Evolutionary conservation across 2,797 vertebrate genomes (phyloP).

Genomic region (Phoeniculus purpureus): DNA sequence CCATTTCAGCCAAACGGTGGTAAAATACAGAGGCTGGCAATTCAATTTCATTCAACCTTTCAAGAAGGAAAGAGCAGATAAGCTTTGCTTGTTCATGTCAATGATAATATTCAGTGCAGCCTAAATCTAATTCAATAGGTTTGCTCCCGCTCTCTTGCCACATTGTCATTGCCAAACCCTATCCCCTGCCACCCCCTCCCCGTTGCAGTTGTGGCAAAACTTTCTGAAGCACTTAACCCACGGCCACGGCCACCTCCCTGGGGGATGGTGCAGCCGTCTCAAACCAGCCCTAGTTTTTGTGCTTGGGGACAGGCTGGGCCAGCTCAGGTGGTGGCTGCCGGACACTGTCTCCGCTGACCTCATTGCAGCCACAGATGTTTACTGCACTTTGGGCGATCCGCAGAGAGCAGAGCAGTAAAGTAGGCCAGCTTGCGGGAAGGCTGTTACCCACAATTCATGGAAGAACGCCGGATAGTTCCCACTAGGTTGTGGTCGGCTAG

Average conservation of each 20-base stretch:
- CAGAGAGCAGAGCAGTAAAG: conserved; percentile 90
- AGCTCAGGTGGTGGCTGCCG: conserved; percentile 78
- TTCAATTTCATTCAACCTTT: conserved; percentile 72
- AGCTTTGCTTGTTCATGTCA: conserved; percentile 63
- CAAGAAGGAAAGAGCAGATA: conserved; percentile 73
- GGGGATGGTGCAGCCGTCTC: neutral
- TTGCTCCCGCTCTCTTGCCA: conserved; percentile 3
- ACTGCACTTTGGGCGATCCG: conserved; percentile 82
- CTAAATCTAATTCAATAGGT: conserved; percentile 66
- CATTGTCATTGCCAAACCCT: conserved; percentile 55
- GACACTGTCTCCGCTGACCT: conserved; percentile 86
- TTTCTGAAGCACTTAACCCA: conserved; percentile 69
- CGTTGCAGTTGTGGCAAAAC: conserved; percentile 39
- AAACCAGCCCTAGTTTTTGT: conserved; percentile 31
- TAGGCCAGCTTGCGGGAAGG: conserved; percentile 95
- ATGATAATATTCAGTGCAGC: conserved; percentile 61
- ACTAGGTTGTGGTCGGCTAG: conserved; percentile 99
- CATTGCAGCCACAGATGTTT: conserved; percentile 93
- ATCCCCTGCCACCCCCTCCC: conserved; percentile 14
- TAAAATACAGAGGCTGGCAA: conserved; percentile 69
- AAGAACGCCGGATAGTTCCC: conserved; percentile 95
- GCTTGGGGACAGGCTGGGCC: conserved; percentile 54
- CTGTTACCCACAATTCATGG: conserved; percentile 94
- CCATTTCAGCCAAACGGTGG: conserved; percentile 69
- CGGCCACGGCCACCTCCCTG: neutral